Evolutionary conservation across 2,888 invertebrate species (phyloP).

Genomic region (Cataglyphis rosenhaueri): DNA sequence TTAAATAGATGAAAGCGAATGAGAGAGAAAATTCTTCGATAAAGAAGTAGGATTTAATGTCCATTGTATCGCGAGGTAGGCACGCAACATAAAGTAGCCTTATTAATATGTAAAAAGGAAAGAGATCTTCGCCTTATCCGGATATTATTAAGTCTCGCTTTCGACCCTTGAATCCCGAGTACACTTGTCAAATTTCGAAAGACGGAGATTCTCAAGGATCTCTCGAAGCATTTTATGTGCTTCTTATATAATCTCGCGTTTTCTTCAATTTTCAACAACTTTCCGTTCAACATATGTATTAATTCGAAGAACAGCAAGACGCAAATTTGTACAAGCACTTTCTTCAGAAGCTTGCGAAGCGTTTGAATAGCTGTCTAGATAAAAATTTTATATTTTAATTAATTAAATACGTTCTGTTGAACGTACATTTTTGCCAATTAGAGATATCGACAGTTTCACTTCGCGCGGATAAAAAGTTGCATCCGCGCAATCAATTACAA

Average conservation of each 20-base stretch:
- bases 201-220: constrained; percentile 14
- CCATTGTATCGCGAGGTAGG: constrained; percentile 26
- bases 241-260: constrained; percentile 20
- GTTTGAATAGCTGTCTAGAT: background rate
- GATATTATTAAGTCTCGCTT: constrained; percentile 63
- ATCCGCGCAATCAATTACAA: background rate
- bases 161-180: constrained; percentile 12
- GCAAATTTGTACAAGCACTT: background rate
- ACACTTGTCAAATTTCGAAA: constrained; percentile 50
- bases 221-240: background rate
- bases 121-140: constrained; percentile 73
- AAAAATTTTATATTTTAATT: constrained; percentile 1
- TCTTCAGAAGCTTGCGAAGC: background rate
- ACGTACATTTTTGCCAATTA: background rate
- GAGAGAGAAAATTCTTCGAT: constrained; percentile 31
- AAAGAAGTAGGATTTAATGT: constrained; percentile 31
- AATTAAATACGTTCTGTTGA: background rate
- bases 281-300: background rate
- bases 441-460: background rate
- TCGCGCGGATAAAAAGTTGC: background rate
- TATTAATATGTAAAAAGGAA: constrained; percentile 78
- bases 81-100: constrained; percentile 73
- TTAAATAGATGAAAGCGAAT: constrained; percentile 46
- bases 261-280: background rate
- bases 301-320: background rate